Percentiles rank a stretch among this genome's conserved stretches.
Conservation (phyloP, 1,140 invertebrate genomes). For the Aethina tumida region DNA sequence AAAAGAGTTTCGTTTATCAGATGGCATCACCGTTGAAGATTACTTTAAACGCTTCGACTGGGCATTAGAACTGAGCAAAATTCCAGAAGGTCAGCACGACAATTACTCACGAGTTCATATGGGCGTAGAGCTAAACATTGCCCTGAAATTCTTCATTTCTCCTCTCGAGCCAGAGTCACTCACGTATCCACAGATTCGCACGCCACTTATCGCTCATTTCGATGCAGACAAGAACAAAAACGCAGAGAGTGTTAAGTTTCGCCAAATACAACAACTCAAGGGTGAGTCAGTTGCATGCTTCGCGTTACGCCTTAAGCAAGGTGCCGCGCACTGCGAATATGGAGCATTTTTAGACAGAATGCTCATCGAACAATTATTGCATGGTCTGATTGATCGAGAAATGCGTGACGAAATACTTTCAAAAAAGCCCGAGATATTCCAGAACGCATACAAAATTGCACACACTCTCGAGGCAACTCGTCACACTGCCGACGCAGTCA, state of each 20-base stretch:
- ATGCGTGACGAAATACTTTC: slow-evolving; percentile 22
- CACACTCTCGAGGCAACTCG: slow-evolving; percentile 9
- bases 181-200: slow-evolving; percentile 10
- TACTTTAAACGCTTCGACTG: slow-evolving; percentile 24
- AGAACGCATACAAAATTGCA: slow-evolving; percentile 19
- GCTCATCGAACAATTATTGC: slow-evolving; percentile 23
- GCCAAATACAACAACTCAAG: no score
- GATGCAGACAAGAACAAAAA: slow-evolving; percentile 17
- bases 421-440: slow-evolving; percentile 18
- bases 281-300: slow-evolving; percentile 17
- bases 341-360: slow-evolving; percentile 21
- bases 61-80: no score
- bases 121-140: no score
- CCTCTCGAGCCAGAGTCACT: no score
- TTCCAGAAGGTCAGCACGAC: slow-evolving; percentile 15
- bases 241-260: no score
- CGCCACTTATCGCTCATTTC: slow-evolving; percentile 14
- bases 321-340: slow-evolving; percentile 19
- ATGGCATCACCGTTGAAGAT: slow-evolving; percentile 15
- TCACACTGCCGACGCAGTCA: slow-evolving; percentile 5
- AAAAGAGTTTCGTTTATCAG: slow-evolving; percentile 5
- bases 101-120: slow-evolving; percentile 22
- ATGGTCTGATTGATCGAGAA: slow-evolving; percentile 11
- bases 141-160: slow-evolving; percentile 20
- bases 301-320: slow-evolving; percentile 15